phyloP scores from a whole-genome alignment of 1,140 invertebrate genomes.

The Amphibalanus amphitrite region DNA sequence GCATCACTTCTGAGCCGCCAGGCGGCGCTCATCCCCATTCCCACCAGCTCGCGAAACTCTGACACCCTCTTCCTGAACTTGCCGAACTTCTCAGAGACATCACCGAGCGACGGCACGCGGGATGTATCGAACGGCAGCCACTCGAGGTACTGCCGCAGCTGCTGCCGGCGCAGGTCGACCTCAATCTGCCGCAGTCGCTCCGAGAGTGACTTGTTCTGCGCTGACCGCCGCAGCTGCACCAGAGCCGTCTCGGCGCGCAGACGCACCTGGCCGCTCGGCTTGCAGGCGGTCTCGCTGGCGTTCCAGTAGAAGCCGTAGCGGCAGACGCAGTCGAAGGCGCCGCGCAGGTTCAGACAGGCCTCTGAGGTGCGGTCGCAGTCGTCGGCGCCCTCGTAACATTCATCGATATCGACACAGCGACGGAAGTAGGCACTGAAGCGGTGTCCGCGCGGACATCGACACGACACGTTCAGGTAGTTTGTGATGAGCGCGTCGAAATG shows the following conservation, averaged over 20 bases:
- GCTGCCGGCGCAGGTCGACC: not conserved
- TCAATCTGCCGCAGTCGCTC: not conserved
- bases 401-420: slow-evolving; percentile 9
- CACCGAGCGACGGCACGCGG: not conserved
- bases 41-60: not conserved
- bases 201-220: not conserved
- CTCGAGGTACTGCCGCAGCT: not conserved
- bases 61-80: not conserved
- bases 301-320: slow-evolving; percentile 9
- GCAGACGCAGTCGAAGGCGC: slow-evolving; percentile 7
- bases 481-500: slow-evolving; percentile 31
- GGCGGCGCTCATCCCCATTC: not conserved
- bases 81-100: not conserved
- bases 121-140: not conserved
- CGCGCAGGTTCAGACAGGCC: slow-evolving; percentile 7
- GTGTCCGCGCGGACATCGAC: slow-evolving; percentile 31
- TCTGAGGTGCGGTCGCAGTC: slow-evolving; percentile 7
- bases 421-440: slow-evolving; percentile 7
- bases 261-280: not conserved
- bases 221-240: not conserved
- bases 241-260: not conserved
- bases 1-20: too few relatives aligned
- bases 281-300: not conserved
- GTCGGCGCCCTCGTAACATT: slow-evolving; percentile 6
- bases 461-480: slow-evolving; percentile 40